Evolutionary conservation across 2,888 invertebrate genomes (phyloP).

Genomic region (Lasioglossum zephyrum): DNA sequence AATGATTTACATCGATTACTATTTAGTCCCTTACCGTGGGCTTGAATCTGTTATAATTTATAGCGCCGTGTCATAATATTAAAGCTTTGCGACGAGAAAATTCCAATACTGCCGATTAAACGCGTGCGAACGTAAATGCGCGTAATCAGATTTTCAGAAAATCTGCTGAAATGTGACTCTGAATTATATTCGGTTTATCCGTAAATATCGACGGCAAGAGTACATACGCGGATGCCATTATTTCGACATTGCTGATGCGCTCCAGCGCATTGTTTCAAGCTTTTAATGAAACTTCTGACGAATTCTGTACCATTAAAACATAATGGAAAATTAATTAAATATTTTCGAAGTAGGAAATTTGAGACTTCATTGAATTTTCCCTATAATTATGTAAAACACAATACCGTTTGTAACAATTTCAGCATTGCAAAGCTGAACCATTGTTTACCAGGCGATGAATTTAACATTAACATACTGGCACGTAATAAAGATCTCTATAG

Average conservation of each 20-base stretch:
- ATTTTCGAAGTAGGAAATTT: background rate
- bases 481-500: background rate
- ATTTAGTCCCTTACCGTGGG: background rate
- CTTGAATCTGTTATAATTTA: background rate
- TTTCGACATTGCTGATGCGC: background rate
- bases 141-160: conserved; percentile 22
- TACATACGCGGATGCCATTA: background rate
- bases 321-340: background rate
- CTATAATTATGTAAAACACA: background rate
- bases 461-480: background rate
- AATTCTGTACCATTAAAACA: background rate
- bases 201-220: background rate
- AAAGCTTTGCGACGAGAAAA: background rate
- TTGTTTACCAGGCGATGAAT: background rate
- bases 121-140: background rate
- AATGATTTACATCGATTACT: background rate
- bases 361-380: background rate
- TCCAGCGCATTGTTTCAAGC: background rate
- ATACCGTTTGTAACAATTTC: background rate
- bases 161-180: background rate
- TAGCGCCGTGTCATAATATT: background rate
- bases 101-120: conserved; percentile 9
- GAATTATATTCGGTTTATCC: conserved; percentile 7
- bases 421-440: background rate
- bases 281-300: conserved; percentile 7